Percentiles rank a stretch among this genome's conserved stretches.
These are phyloP conservation scores for Oxyruncus cristatus DNA, from an alignment of 2,113 vertebrate genomes.

Conservation along the genomic window DNA sequence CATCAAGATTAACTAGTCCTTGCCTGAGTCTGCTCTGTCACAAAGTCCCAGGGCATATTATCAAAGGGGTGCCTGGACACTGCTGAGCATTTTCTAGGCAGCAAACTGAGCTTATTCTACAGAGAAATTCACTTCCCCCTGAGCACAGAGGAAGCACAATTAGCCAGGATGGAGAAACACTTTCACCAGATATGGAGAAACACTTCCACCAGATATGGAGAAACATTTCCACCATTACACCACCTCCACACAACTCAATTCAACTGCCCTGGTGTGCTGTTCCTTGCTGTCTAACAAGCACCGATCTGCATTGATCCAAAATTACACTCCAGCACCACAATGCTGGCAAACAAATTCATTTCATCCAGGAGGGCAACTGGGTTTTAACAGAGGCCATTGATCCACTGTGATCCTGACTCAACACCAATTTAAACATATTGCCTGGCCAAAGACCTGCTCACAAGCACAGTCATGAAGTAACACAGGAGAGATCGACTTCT, in stretches of 20 bases:
- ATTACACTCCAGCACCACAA: neutral
- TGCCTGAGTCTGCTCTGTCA: neutral
- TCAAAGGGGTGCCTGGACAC: neutral
- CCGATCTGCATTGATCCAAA: neutral
- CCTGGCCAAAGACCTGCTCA: neutral
- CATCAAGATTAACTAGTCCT: neutral
- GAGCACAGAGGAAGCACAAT: neutral
- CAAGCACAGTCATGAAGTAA: neutral
- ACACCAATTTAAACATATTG: neutral
- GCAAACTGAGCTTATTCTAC: neutral
- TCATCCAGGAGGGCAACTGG: neutral
- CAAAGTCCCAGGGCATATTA: neutral
- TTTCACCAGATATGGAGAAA: neutral
- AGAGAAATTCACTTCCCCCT: neutral
- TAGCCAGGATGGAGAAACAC: neutral
- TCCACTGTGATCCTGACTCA: neutral
- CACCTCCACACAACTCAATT: fast-evolving
- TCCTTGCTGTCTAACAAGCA: neutral
- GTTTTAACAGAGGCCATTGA: neutral
- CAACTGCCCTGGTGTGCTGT: neutral
- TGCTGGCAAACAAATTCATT: neutral
- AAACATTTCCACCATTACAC: neutral
- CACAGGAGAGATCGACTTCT: neutral
- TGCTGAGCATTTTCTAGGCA: neutral
- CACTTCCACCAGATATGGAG: neutral